These are phyloP conservation scores for Malacosoma neustria DNA, from an alignment of 2,888 invertebrate genomes.

Conservation along the genomic window DNA sequence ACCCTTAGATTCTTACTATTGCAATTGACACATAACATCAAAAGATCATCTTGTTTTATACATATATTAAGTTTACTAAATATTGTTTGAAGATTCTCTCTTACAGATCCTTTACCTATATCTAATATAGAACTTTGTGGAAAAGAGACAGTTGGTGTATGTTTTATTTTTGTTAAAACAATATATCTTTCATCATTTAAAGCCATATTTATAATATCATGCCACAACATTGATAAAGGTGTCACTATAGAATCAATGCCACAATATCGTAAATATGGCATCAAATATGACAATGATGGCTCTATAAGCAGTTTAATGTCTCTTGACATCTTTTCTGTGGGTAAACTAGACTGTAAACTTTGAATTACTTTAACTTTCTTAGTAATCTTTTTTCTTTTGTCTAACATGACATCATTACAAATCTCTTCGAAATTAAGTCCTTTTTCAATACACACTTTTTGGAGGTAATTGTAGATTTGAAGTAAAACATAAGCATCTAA, in stretches of 20 bases:
- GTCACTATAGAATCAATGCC: constrained; percentile 78
- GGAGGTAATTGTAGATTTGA: constrained; percentile 83
- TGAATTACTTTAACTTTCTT: constrained; percentile 48
- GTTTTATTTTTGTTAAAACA: constrained; percentile 48
- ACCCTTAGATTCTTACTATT: constrained; percentile 43
- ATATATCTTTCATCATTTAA: constrained; percentile 47
- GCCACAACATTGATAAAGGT: constrained; percentile 70
- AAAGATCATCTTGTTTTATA: constrained; percentile 78
- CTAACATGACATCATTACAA: constrained; percentile 74
- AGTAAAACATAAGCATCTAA: constrained; percentile 91
- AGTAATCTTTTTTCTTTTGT: constrained; percentile 62
- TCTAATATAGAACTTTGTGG: constrained; percentile 67
- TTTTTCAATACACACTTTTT: constrained; percentile 50
- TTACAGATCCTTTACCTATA: constrained; percentile 66
- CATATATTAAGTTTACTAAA: constrained; percentile 78
- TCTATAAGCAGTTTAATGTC: constrained; percentile 51
- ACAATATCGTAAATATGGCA: constrained; percentile 53
- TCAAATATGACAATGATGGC: constrained; percentile 34
- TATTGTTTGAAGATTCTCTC: constrained; percentile 80
- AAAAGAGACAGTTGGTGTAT: constrained; percentile 73
- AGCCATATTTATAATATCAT: constrained; percentile 52
- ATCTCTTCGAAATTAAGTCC: constrained; percentile 78
- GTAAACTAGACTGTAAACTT: constrained; percentile 24
- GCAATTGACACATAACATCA: constrained; percentile 82
- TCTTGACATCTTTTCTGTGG: constrained; percentile 25